These are phyloP conservation scores for Lanius collurio DNA, from an alignment of 2,113 vertebrate species.

Conservation along the genomic window DNA sequence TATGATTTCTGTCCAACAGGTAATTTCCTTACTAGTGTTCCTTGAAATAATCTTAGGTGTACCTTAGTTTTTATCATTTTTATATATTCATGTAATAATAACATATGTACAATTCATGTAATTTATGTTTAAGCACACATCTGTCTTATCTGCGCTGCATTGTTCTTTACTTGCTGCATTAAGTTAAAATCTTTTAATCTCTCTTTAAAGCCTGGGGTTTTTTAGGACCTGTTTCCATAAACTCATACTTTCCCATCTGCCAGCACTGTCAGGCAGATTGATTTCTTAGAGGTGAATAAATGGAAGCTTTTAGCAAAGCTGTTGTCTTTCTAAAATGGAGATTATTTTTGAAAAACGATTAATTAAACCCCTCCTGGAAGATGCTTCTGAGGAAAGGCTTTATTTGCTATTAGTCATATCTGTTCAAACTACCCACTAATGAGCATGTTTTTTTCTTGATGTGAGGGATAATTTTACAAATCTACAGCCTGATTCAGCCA, in stretches of 20 bases:
- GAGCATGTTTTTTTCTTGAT: not conserved
- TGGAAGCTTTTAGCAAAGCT: not conserved
- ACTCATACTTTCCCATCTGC: not conserved
- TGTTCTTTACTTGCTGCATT: not conserved
- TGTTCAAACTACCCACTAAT: not conserved
- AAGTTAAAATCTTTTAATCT: slow-evolving; percentile 13
- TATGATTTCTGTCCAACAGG: not conserved
- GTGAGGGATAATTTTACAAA: not conserved
- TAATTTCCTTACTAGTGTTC: not conserved
- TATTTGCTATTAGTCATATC: not conserved
- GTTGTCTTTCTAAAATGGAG: not conserved
- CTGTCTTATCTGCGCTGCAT: not conserved
- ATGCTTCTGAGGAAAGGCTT: not conserved
- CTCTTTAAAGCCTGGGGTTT: not conserved
- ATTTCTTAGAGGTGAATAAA: slow-evolving; percentile 17
- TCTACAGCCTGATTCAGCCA: not conserved
- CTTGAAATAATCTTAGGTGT: not conserved
- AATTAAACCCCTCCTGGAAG: not conserved
- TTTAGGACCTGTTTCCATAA: not conserved
- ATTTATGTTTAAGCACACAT: not conserved
- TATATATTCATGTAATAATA: not conserved
- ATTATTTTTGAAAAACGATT: slow-evolving; percentile 3
- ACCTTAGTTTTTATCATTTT: not conserved
- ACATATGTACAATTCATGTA: not conserved
- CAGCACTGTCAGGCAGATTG: not conserved